Percentiles rank a stretch among this genome's conserved stretches.
phyloP scores from a whole-genome alignment of 2,797 vertebrate species.

The Chromis chromis region DNA sequence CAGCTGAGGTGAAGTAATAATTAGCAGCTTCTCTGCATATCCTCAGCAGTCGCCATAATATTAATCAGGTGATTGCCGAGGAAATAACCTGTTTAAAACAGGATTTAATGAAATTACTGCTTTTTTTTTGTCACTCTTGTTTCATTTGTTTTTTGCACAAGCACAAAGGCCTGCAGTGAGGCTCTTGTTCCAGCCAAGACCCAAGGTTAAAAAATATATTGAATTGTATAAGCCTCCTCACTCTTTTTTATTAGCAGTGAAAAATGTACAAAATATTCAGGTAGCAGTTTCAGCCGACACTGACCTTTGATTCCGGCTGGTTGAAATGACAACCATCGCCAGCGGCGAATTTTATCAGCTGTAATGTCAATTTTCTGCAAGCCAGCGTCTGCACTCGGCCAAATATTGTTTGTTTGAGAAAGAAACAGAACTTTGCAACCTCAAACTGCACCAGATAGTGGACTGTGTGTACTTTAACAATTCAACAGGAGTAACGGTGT shows the following conservation, averaged over 20 bases:
- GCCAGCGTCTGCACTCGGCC: background rate
- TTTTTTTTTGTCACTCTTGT: background rate
- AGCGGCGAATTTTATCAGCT: background rate
- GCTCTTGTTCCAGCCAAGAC: no score
- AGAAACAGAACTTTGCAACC: no score
- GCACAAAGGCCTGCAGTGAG: no score
- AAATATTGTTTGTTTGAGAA: no score
- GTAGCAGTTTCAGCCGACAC: background rate
- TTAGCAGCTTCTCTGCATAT: conserved; percentile 30
- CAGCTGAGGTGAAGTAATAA: conserved; percentile 33
- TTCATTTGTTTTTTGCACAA: background rate
- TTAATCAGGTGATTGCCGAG: background rate
- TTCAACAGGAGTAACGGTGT: no score
- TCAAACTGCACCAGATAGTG: no score
- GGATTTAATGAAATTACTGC: background rate
- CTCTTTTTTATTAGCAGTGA: background rate
- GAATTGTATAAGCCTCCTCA: no score
- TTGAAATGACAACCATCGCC: background rate
- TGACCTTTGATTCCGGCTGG: background rate
- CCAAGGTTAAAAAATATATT: no score
- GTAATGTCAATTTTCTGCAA: background rate
- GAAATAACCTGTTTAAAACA: conserved; percentile 18
- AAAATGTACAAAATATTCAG: background rate
- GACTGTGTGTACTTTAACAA: no score
- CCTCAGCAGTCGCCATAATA: background rate